phyloP scores from a whole-genome alignment of 1,140 invertebrate species.

The Thalassaphorura encarpata region DNA sequence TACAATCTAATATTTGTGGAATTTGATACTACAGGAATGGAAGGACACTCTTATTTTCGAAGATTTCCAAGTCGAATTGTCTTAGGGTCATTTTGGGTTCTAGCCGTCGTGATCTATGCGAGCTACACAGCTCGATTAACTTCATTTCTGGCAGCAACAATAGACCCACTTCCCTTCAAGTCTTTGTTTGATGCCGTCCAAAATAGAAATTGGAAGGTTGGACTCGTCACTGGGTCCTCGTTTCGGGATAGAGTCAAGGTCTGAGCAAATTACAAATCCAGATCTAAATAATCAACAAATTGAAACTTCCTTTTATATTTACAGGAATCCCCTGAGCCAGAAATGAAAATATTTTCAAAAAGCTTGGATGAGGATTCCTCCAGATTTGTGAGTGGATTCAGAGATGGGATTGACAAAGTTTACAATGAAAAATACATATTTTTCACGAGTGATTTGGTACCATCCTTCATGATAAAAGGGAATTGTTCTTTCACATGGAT shows the following conservation, averaged over 20 bases:
- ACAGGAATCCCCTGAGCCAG: conserved; percentile 14
- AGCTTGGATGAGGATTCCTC: conserved; percentile 8
- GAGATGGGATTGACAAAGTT: conserved; percentile 20
- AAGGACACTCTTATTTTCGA: conserved; percentile 12
- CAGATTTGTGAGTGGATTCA: conserved; percentile 14
- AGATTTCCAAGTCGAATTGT: conserved; percentile 16
- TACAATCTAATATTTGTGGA: not conserved
- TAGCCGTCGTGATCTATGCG: conserved; percentile 22
- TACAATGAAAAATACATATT: conserved; percentile 22
- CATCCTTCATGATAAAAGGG: conserved; percentile 20
- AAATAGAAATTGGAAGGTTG: conserved; percentile 23
- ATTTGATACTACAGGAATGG: not conserved
- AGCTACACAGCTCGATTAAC: conserved; percentile 25
- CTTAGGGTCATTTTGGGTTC: conserved; percentile 20
- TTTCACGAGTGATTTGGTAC: conserved; percentile 29
- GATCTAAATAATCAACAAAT: not conserved
- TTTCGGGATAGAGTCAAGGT: conserved; percentile 22
- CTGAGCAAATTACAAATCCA: not conserved
- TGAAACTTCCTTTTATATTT: not conserved
- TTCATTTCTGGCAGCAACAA: conserved; percentile 18
- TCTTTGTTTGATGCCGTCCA: conserved; percentile 16
- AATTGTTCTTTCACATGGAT: conserved; percentile 27
- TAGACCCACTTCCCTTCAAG: conserved; percentile 15
- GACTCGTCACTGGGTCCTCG: conserved; percentile 20
- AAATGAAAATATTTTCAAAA: conserved; percentile 17